Conservation (phyloP, 1,140 invertebrate genomes). For the Drosophila micromelanica region DNA sequence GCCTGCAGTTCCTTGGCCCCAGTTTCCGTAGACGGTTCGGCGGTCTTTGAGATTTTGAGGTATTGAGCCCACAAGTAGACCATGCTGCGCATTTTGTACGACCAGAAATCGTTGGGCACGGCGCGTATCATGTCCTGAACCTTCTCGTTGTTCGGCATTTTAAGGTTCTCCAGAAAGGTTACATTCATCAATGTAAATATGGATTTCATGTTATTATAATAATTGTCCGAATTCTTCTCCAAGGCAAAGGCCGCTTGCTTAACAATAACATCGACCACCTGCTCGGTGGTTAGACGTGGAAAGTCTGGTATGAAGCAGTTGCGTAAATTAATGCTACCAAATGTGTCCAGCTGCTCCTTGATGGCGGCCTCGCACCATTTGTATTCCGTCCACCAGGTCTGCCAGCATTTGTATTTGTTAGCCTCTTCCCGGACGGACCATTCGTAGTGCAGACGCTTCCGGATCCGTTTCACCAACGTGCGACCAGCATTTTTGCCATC, state of each 20-base stretch:
- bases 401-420: slow-evolving; percentile 57
- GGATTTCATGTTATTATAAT: slow-evolving; percentile 65
- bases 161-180: slow-evolving; percentile 66
- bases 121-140: slow-evolving; percentile 62
- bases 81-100: slow-evolving; percentile 68
- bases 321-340: slow-evolving; percentile 56
- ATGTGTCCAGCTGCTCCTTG: slow-evolving; percentile 39
- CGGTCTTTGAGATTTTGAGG: slow-evolving; percentile 37
- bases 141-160: slow-evolving; percentile 42
- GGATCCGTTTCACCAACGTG: slow-evolving; percentile 48
- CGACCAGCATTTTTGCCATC: slow-evolving; percentile 51
- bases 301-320: slow-evolving; percentile 66
- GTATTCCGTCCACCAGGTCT: slow-evolving; percentile 62
- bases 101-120: slow-evolving; percentile 64
- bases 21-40: slow-evolving; percentile 23
- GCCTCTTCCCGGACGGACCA: slow-evolving; percentile 43
- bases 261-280: slow-evolving; percentile 58
- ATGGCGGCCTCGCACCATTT: slow-evolving; percentile 58
- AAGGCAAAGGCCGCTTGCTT: slow-evolving; percentile 58
- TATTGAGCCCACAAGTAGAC: slow-evolving; percentile 63
- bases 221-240: slow-evolving; percentile 62
- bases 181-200: slow-evolving; percentile 65
- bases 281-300: slow-evolving; percentile 56
- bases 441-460: slow-evolving; percentile 58
- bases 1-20: slow-evolving; percentile 54